phyloP scores from a whole-genome alignment of 2,888 invertebrate genomes.

The Corbicula japonica region DNA sequence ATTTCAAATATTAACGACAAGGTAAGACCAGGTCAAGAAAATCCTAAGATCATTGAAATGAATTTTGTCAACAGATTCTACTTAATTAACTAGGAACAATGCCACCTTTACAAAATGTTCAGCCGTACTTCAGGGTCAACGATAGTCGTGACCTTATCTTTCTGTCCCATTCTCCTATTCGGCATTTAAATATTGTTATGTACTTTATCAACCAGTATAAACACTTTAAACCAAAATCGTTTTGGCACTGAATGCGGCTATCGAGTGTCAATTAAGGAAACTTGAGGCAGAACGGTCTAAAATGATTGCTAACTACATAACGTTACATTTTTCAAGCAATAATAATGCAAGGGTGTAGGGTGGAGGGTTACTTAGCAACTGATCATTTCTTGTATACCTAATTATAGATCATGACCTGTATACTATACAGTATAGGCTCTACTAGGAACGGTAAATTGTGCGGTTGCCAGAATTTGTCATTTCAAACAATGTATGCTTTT shows the following conservation, averaged over 20 bases:
- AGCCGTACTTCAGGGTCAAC: not conserved
- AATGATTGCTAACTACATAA: not conserved
- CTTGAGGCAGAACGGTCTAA: conserved; percentile 1
- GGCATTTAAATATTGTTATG: conserved; percentile 6
- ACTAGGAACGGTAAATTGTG: conserved; percentile 5
- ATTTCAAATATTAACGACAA: no score
- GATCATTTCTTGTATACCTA: no score
- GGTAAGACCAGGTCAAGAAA: no score
- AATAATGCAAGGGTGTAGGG: not conserved
- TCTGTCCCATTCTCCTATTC: not conserved
- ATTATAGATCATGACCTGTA: conserved; percentile 10
- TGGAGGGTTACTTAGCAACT: conserved; percentile 26
- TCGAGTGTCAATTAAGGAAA: not conserved
- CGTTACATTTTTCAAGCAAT: not conserved
- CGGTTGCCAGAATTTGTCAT: conserved; percentile 15
- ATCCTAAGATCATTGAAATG: no score
- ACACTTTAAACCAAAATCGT: conserved; percentile 10
- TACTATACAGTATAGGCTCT: conserved; percentile 2
- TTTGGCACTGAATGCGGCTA: conserved; percentile 5
- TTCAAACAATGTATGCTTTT: conserved; percentile 32
- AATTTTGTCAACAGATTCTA: conserved; percentile 8
- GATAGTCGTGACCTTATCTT: conserved; percentile 8
- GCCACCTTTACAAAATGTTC: conserved; percentile 8
- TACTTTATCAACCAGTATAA: conserved; percentile 9
- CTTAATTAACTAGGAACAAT: conserved; percentile 1